Base-by-base conservation (phyloP, 2,888 invertebrate species). In the Pollenia angustigena region DNA sequence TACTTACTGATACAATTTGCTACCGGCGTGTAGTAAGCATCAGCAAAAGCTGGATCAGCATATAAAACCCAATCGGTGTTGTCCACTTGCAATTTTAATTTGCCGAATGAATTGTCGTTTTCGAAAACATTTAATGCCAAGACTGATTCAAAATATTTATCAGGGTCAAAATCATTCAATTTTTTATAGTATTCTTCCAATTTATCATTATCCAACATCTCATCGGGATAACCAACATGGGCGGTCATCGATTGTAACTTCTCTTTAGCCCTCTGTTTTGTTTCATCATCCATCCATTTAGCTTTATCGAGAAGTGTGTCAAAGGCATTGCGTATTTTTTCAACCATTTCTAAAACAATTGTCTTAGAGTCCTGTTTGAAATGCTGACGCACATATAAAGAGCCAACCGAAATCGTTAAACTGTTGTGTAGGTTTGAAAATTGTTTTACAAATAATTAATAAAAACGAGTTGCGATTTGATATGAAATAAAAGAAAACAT, bases 251-350 rank as follows among this genome's bases (percentile, higher is more conserved):
- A 95, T 81, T 95, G 95, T 0, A 97, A 96, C 92, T 98, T 98
- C 85, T 96, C 95, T 85, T 97, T 92, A 0, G 97, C 98, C 78
- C 95, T 95, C 88, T 94, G 93, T 66, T 96, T 96, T 0, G 99
- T 99, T 88, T 94, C 93, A 0, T 95, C 95, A 91, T 99, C 98
- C 99, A 99, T 99, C 99, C 99, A 99, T 62, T 96, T 96, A n/a
- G 98, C 96, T 81, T 95, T 94, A 18, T 95, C 94, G 79, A 98
- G 92, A 44, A 98, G 97, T 89, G 96, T 95, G 85, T 95, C 95
- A 94, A 98, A 98, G 88, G 98, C 96, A 78, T 94, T 94, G 85
- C 97, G 95, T 89, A 99, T 97, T 89, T 97, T 96, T 76, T 95
- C 94, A 0, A 98, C 97, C 97, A 98, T 97, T 92, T 97, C 97